Evolutionary conservation across 2,888 invertebrate genomes (phyloP).

Genomic region (Phortica okadai): DNA sequence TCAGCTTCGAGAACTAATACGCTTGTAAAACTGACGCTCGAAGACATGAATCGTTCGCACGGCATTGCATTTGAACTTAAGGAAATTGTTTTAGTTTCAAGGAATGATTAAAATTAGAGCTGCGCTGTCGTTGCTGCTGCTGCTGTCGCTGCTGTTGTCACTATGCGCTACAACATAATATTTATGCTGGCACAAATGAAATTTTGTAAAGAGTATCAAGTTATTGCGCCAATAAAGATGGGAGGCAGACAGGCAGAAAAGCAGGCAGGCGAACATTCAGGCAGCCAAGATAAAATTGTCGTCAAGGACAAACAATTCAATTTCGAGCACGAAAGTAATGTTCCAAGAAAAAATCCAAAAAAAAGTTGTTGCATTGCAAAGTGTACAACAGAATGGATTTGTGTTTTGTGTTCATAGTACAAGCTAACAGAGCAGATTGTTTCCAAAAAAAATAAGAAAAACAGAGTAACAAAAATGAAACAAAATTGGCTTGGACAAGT

Average conservation of each 20-base stretch:
- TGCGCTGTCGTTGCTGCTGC: not conserved
- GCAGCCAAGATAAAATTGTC: conserved; percentile 16
- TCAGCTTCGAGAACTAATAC: conserved; percentile 55
- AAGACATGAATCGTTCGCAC: conserved; percentile 34
- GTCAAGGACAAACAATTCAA: conserved; percentile 62
- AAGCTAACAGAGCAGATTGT: not conserved
- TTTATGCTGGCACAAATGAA: conserved; percentile 67
- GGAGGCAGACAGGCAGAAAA: not conserved
- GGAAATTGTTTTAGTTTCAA: conserved; percentile 68
- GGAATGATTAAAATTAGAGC: conserved; percentile 36
- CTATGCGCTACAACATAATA: conserved; percentile 53
- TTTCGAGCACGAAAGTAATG: conserved; percentile 45
- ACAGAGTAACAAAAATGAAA: not conserved
- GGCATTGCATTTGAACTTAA: conserved; percentile 44
- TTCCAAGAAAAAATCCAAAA: not conserved
- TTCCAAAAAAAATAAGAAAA: not conserved
- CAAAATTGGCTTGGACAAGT: not conserved
- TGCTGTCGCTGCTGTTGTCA: not conserved
- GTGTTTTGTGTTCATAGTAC: not conserved
- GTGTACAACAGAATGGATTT: conserved; percentile 12
- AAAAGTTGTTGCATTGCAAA: conserved; percentile 18
- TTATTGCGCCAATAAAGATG: conserved; percentile 45
- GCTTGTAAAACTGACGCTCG: not conserved
- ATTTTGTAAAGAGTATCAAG: conserved; percentile 60
- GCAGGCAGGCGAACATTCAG: not conserved